These are phyloP conservation scores for Meiosimyza decipiens DNA, from an alignment of 2,888 invertebrate genomes.

Conservation along the genomic window DNA sequence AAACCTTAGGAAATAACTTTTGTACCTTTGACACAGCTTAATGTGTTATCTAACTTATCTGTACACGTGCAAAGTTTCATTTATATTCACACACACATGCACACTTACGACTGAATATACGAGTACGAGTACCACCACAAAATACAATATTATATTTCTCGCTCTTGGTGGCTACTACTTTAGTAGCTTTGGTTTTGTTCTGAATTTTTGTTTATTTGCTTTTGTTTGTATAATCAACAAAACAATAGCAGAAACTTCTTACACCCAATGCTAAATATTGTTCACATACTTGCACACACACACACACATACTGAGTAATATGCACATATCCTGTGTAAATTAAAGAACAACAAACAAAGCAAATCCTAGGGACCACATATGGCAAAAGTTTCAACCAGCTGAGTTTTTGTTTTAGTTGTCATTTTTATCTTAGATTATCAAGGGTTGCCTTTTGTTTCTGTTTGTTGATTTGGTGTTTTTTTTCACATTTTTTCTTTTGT, in stretches of 20 bases:
- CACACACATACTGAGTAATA: not conserved
- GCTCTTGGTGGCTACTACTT: constrained; percentile 3
- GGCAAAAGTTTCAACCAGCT: constrained; percentile 21
- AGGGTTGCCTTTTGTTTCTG: not conserved
- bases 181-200: not conserved
- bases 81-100: constrained; percentile 2
- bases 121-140: not conserved
- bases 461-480: too few relatives aligned
- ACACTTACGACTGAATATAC: not conserved
- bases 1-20: not conserved
- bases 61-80: constrained; percentile 4
- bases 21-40: not conserved
- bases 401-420: constrained; percentile 9
- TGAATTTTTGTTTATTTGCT: not conserved
- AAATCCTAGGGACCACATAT: constrained; percentile 9
- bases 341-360: not conserved
- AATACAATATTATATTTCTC: not conserved
- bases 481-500: too few relatives aligned
- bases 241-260: constrained; percentile 11
- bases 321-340: not conserved
- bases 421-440: constrained; percentile 19
- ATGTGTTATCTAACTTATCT: not conserved
- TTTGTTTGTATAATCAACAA: not conserved
- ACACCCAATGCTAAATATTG: not conserved
- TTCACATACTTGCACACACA: not conserved